Base-by-base conservation (phyloP, 2,888 invertebrate genomes). In the Orthonychiurus folsomi region DNA sequence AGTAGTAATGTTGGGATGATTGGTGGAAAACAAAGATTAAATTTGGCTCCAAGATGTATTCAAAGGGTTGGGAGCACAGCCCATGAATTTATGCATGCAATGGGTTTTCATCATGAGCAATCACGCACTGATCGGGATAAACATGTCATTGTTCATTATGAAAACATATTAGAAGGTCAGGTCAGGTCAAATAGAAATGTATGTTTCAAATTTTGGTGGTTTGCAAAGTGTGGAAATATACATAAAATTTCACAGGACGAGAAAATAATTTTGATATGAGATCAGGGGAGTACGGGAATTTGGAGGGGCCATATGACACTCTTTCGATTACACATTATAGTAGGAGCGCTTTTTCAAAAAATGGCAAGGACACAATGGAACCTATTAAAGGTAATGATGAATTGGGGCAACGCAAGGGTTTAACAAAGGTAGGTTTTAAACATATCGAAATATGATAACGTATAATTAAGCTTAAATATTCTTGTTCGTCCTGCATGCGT, bases 1-100 rank as follows among this genome's bases (percentile, higher is more conserved):
- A 81, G 74, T 67, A 80, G 81, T 2, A 77, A 73, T 66, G 81
- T 81, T 15, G 81, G 81, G 2, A 76, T 74, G 62, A 79, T 79
- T 15, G 64, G 75, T 20, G 77, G 79, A 1, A 79, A 78, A 0
- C 74, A 74, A 25, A 37, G 3, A 1, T 12, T 61, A 3, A 59
- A 56, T 53, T 48, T 64, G 9, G 59, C 52, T 20, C 18, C 21
- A 2, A 23, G 52, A 21, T 59, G 59, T 27, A 48, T 59, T 24
- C 26, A 9, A 9, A 20, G 24, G 28, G 62, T 63, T 59, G 70
- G 68, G 21, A 67, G 66, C 1, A 74, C 78, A 52, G 74, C 76
- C 66, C 79, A 79, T 69, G 79, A 79, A 69, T 72, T 79, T 57
- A 74, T 78, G 72, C 79, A 79, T 66, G 74, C 76, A 0, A 73